A percentile compares a stretch with the other conserved stretches of the same genome.
Evolutionary conservation across 2,113 vertebrate genomes (phyloP).

Genomic region (Edolisoma coerulescens): DNA sequence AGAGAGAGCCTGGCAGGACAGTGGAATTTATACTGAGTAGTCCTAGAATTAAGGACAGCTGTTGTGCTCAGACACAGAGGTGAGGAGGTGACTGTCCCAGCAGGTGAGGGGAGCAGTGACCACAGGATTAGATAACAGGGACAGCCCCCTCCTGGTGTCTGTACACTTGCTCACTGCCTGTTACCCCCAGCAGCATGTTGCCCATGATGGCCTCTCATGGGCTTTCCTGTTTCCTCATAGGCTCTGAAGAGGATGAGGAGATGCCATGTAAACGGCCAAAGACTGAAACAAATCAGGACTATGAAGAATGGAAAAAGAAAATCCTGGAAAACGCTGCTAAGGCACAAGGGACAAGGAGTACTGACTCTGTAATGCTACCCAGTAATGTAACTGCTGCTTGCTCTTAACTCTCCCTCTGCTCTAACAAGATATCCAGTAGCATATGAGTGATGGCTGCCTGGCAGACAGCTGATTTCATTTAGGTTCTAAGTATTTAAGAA

Average conservation of each 20-base stretch:
- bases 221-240: not conserved
- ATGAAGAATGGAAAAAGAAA: slow-evolving; percentile 86
- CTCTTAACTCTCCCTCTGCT: not conserved
- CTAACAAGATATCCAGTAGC: not conserved
- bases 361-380: not conserved
- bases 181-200: not conserved
- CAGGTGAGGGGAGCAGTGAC: not conserved
- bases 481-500: not conserved
- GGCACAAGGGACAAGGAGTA: slow-evolving; percentile 23
- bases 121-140: not conserved
- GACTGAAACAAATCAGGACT: slow-evolving; percentile 69
- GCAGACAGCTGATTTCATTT: not conserved
- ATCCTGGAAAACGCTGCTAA: slow-evolving; percentile 84
- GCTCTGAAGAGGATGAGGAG: slow-evolving; percentile 55
- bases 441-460: not conserved
- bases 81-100: not conserved
- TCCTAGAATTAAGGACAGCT: not conserved
- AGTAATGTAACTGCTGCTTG: not conserved
- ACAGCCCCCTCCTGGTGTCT: not conserved
- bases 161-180: not conserved
- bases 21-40: not conserved
- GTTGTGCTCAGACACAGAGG: not conserved
- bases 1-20: not conserved
- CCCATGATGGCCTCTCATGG: not conserved
- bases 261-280: slow-evolving; percentile 57